A percentile compares a stretch with the other conserved stretches of the same genome.
phyloP scores from a whole-genome alignment of 2,888 invertebrate species.

The Campoplex capitator region DNA sequence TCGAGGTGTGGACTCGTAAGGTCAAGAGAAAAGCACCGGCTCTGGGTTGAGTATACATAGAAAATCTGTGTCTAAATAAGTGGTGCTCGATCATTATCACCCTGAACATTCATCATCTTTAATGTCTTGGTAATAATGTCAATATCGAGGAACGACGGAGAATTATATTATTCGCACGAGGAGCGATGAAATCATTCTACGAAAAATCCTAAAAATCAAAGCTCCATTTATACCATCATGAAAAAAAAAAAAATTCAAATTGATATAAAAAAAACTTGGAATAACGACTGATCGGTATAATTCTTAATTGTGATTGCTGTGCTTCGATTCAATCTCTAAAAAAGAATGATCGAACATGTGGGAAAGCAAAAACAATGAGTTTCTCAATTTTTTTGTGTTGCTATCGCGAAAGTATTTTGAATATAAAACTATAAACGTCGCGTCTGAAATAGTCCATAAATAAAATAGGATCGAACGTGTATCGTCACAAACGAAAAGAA shows the following conservation, averaged over 20 bases:
- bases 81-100: not conserved
- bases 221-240: not conserved
- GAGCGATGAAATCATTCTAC: not conserved
- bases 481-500: not conserved
- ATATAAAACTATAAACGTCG: not conserved
- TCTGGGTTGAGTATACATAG: constrained; percentile 84
- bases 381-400: not conserved
- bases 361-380: not conserved
- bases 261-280: not conserved
- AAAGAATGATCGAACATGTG: not conserved
- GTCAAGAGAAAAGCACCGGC: constrained; percentile 87
- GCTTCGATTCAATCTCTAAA: not conserved
- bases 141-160: not conserved
- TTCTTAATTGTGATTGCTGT: not conserved
- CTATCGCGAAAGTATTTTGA: not conserved
- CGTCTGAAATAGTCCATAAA: not conserved
- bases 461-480: not conserved
- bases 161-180: not conserved
- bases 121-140: constrained; percentile 1
- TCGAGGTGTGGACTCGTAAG: constrained; percentile 92
- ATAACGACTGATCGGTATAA: not conserved
- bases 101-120: constrained; percentile 33
- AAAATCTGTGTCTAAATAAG: constrained; percentile 14
- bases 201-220: not conserved
- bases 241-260: not conserved